These are phyloP conservation scores for Aphyosemion australe DNA, from an alignment of 2,113 vertebrate genomes.

Conservation along the genomic window DNA sequence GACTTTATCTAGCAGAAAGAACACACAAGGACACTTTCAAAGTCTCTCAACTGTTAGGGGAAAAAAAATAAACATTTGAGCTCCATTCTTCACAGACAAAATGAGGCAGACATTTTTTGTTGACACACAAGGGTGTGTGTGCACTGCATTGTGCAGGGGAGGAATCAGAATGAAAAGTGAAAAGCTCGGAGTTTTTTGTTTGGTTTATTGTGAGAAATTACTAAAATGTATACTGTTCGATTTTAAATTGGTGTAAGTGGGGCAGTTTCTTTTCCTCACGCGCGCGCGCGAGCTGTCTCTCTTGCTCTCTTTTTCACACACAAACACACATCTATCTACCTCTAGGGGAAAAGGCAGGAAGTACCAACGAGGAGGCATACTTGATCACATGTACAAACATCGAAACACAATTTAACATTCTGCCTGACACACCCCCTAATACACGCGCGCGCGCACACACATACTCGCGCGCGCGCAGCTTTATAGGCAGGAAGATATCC, in stretches of 20 bases:
- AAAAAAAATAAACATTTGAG: slow-evolving; percentile 32
- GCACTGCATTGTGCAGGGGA: slow-evolving; percentile 37
- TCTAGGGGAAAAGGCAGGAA: slow-evolving; percentile 70
- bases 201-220: slow-evolving; percentile 6
- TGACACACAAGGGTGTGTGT: slow-evolving; percentile 36
- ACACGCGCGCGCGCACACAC: slow-evolving; percentile 16
- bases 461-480: slow-evolving; percentile 42
- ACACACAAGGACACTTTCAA: slow-evolving; percentile 60
- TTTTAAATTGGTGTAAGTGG: slow-evolving; percentile 25
- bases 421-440: slow-evolving; percentile 81
- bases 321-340: slow-evolving; percentile 45
- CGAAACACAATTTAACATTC: slow-evolving; percentile 76
- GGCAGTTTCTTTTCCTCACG: slow-evolving; percentile 32
- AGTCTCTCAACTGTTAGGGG: slow-evolving; percentile 55
- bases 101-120: slow-evolving; percentile 60
- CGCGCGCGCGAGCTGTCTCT: slow-evolving; percentile 20
- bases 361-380: slow-evolving; percentile 72
- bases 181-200: not conserved
- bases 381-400: slow-evolving; percentile 82
- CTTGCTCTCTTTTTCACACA: slow-evolving; percentile 14
- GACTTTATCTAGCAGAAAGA: slow-evolving; percentile 61
- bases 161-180: slow-evolving; percentile 52
- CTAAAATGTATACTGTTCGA: slow-evolving; percentile 13
- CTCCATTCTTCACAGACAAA: slow-evolving; percentile 24
- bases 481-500: slow-evolving; percentile 40